Evolutionary conservation across 2,113 vertebrate genomes (phyloP).

Genomic region (Catharus minimus): DNA sequence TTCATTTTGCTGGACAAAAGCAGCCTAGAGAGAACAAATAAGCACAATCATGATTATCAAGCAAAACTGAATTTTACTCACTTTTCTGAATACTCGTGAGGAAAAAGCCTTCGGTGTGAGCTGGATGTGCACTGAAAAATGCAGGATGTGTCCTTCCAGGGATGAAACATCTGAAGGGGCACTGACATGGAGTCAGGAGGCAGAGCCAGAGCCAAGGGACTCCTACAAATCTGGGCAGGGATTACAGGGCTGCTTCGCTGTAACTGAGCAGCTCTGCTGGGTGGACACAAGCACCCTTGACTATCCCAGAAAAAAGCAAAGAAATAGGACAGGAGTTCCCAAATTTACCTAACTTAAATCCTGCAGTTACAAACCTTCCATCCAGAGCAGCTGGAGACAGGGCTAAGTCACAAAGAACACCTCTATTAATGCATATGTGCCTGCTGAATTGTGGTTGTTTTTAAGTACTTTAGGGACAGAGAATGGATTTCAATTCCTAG

Average conservation of each 20-base stretch:
- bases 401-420: background rate
- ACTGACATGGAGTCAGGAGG: background rate
- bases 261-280: background rate
- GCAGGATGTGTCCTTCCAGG: background rate
- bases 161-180: background rate
- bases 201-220: background rate
- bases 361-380: background rate
- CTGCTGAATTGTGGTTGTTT: background rate
- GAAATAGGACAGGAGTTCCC: background rate
- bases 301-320: background rate
- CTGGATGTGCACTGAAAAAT: background rate
- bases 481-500: background rate
- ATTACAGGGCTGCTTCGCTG: accelerated
- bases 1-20: background rate
- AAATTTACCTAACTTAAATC: background rate
- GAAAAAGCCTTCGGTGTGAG: background rate
- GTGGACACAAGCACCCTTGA: background rate
- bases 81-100: background rate
- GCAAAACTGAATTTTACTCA: background rate
- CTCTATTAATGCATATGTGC: background rate
- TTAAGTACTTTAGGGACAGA: background rate
- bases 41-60: background rate
- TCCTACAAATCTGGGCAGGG: background rate
- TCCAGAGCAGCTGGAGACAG: background rate
- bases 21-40: background rate